Conservation (phyloP, 2,113 vertebrate species). For the Podocnemis expansa region DNA sequence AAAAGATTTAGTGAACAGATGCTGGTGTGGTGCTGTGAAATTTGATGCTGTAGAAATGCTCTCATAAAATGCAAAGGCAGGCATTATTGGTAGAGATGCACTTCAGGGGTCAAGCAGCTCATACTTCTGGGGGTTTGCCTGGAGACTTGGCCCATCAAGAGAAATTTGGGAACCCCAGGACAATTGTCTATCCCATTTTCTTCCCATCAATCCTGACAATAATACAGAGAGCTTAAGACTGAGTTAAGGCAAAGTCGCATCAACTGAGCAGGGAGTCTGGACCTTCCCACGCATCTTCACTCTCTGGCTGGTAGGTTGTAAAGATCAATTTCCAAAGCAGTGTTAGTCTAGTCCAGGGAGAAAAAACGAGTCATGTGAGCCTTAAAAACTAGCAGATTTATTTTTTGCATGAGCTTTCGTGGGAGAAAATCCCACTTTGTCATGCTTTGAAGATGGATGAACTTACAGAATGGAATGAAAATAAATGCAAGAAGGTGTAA, state of each 20-base stretch:
- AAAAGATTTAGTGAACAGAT: not conserved
- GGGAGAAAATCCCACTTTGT: too few species aligned
- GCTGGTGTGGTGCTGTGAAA: not conserved
- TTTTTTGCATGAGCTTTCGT: too few species aligned
- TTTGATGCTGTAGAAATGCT: rapidly evolving
- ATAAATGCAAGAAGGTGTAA: too few species aligned
- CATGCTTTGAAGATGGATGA: too few species aligned
- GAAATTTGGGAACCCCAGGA: not conserved
- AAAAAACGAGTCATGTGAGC: too few species aligned
- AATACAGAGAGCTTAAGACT: not conserved
- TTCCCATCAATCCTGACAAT: not conserved
- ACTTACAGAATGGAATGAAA: too few species aligned
- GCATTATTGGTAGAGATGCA: not conserved
- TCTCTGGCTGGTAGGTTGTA: not conserved
- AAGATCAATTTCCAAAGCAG: too few species aligned
- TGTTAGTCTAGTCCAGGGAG: too few species aligned
- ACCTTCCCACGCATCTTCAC: not conserved
- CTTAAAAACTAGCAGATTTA: too few species aligned
- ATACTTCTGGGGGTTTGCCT: not conserved
- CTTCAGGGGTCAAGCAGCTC: rapidly evolving
- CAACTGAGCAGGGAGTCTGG: not conserved
- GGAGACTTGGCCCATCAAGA: too few species aligned
- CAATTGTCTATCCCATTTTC: not conserved
- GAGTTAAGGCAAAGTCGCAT: not conserved
- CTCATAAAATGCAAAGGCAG: not conserved